Percentiles rank a stretch among this genome's conserved stretches.
phyloP scores from a whole-genome alignment of 30 jellyfish, hydroid and myxozoan species.

The Chironex yamaguchii region DNA sequence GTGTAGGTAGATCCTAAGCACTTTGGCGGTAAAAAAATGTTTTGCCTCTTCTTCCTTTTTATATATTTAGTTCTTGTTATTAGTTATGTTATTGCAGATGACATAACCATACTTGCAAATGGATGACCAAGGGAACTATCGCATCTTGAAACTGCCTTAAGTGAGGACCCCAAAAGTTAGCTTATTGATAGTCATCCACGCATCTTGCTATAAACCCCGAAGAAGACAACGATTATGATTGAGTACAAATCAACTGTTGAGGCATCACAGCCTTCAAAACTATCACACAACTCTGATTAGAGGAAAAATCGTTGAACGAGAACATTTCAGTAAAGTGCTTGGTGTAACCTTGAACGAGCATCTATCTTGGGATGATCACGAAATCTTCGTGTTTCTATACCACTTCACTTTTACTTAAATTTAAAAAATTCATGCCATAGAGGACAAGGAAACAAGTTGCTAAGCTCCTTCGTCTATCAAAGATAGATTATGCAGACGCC shows the following conservation, averaged over 20 bases:
- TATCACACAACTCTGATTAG: conserved; percentile 6
- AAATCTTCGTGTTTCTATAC: background rate
- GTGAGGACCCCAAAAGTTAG: conserved; percentile 4
- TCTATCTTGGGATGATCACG: conserved; percentile 36
- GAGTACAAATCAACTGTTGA: conserved; percentile 9
- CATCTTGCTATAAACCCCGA: conserved; percentile 24
- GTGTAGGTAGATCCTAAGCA: too few species aligned
- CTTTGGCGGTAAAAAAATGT: too few species aligned
- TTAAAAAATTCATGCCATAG: conserved; percentile 14
- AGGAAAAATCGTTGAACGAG: conserved; percentile 24
- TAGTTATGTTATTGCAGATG: too few species aligned
- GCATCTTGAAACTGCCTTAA: background rate
- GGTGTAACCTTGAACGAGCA: conserved; percentile 31
- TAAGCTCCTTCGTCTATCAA: conserved; percentile 39
- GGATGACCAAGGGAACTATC: conserved; percentile 13
- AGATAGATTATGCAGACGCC: conserved; percentile 38
- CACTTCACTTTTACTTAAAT: too few species aligned
- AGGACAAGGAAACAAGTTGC: conserved; percentile 35
- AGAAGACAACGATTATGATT: conserved; percentile 31
- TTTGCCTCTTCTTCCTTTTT: too few species aligned
- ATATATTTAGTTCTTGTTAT: too few species aligned
- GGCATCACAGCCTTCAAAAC: background rate
- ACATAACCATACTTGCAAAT: background rate
- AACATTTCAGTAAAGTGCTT: conserved; percentile 1
- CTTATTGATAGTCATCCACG: conserved; percentile 1